These are phyloP conservation scores for Scolopax mira DNA, from an alignment of 2,113 vertebrate genomes.

Conservation along the genomic window DNA sequence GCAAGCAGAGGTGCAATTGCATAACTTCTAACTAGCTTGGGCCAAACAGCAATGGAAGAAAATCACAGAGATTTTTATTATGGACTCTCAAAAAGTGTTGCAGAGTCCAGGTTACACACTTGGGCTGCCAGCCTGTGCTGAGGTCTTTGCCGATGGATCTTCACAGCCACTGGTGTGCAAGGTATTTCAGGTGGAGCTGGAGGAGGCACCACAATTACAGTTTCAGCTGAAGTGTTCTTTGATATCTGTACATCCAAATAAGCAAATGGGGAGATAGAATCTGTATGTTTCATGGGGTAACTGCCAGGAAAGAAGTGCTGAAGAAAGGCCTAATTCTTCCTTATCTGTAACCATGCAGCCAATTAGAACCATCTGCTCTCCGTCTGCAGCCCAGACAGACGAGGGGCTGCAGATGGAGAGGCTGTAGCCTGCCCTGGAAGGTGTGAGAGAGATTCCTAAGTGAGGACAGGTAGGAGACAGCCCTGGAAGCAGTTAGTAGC, in stretches of 20 bases:
- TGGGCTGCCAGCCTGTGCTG: not conserved
- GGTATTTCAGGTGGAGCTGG: not conserved
- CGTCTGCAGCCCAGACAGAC: not conserved
- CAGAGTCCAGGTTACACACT: not conserved
- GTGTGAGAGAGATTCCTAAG: not conserved
- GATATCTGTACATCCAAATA: not conserved
- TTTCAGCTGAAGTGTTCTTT: not conserved
- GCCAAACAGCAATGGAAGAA: not conserved
- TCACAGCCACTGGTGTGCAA: not conserved
- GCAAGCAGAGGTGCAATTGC: not conserved
- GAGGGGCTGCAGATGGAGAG: conserved; percentile 45
- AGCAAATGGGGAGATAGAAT: not conserved
- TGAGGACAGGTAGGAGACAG: conserved; percentile 51
- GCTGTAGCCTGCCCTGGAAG: conserved; percentile 35
- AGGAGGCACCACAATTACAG: not conserved
- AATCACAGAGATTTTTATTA: not conserved
- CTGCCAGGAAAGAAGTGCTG: not conserved
- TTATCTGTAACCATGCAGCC: conserved; percentile 17
- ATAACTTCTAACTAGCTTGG: not conserved
- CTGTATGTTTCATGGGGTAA: not conserved
- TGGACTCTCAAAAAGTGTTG: not conserved
- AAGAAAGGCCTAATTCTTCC: conserved; percentile 1
- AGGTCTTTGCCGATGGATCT: not conserved
- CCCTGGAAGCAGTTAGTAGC: not conserved
- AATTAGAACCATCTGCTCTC: conserved; percentile 50